Evolutionary conservation across 2,113 vertebrate species (phyloP).

Genomic region (Charina bottae): DNA sequence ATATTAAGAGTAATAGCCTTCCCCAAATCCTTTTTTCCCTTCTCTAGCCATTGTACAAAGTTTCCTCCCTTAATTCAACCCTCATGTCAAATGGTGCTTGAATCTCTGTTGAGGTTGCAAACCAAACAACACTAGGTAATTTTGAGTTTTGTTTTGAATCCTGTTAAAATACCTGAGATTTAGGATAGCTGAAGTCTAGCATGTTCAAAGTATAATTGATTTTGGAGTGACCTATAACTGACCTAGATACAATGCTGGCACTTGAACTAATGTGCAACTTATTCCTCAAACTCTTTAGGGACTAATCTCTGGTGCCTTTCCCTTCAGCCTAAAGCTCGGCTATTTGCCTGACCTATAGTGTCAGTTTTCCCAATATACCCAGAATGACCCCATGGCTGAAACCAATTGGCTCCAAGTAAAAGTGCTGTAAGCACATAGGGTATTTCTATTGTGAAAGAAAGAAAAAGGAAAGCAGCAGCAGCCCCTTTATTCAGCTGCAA

Average conservation of each 20-base stretch:
- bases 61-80: neutral
- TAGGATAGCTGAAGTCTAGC: neutral
- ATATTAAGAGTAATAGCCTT: neutral
- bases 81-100: neutral
- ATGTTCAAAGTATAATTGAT: neutral
- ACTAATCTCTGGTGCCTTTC: neutral
- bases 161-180: neutral
- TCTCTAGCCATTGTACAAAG: neutral
- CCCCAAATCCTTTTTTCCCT: neutral
- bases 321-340: neutral
- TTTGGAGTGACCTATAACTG: neutral
- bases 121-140: neutral
- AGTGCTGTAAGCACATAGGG: neutral
- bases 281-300: neutral
- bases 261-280: constrained; percentile 11
- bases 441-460: neutral
- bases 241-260: neutral
- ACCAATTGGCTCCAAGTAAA: constrained; percentile 5
- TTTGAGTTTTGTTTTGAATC: neutral
- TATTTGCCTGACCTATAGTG: neutral
- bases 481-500: too few species aligned
- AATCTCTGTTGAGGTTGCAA: neutral
- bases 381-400: neutral
- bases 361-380: neutral
- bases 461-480: too few species aligned